Evolutionary conservation across 2,888 invertebrate species (phyloP), one percentile per base, ranked within the genome.

Genomic region (Sericinus montela): DNA sequence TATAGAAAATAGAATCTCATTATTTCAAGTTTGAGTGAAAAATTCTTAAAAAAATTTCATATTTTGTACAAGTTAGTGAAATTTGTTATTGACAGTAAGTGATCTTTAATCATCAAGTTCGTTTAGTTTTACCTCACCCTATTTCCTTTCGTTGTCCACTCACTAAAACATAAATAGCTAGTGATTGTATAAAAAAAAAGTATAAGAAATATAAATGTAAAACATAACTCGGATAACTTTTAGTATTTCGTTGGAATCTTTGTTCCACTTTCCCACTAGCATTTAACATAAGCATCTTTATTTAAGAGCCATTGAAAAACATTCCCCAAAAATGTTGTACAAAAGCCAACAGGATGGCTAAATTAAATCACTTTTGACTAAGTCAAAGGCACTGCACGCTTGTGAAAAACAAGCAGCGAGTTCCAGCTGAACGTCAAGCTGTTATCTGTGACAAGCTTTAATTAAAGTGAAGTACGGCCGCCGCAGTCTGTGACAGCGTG

Each of bases 381-480:
- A 2, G 2, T 19, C 19, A 32, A 34, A 42, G 34, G 42, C 34
- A 15, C 42, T 32, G 14, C 42, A 34, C 34, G 34, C 19, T 32
- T 13, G 23, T 16, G 28, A 6, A 42, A 34, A 32, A 42, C 42
- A 19, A 28, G 28, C 28, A 32, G 42, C 28, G 28, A 3, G 23
- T 11, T 34, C 30, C 42, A 19, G 34, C 34, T 42, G 23, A 42
- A 23, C 42, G 32, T 34, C 30, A 30, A 16, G 13, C 42, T 13
- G 34, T 13, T 23, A 19, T 32, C 42, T 42, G 32, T 42, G 34
- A 34, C 34, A 32, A 19, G 34, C 34, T 42, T 42, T 42, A 42
- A 42, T 42, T 42, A 42, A 42, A 42, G 34, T 15, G 30, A 42
- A 34, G 42, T 8, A 30, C 34, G 32, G 19, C 10, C 8, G 32